Conservation (phyloP, 2,797 vertebrate genomes). For the Pachyuromys duprasi region DNA sequence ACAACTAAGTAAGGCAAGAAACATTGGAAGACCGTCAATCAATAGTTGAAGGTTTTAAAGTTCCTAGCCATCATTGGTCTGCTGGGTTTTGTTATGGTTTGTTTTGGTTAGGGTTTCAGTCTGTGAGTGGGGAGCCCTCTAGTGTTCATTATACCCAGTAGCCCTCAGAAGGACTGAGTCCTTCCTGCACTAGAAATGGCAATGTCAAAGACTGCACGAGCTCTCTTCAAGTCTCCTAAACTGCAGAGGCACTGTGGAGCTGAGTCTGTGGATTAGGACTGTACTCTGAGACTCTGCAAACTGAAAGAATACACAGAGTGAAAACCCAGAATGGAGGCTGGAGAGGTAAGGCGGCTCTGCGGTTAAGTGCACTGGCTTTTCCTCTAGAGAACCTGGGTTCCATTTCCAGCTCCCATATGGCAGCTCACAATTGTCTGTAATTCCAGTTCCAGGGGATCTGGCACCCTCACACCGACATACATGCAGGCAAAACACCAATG, state of each 20-base stretch:
- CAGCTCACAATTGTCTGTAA: not conserved
- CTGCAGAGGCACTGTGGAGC: not conserved
- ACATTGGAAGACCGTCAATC: not conserved
- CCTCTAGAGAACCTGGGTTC: not conserved
- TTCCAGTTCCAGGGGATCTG: not conserved
- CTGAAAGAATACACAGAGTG: conserved; percentile 16
- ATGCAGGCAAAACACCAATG: not conserved
- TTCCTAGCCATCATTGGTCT: not conserved
- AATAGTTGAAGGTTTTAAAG: not conserved
- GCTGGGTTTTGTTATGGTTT: not conserved
- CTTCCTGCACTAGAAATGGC: not conserved
- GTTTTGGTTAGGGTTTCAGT: not conserved
- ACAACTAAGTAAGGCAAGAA: conserved; percentile 39
- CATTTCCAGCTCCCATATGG: not conserved
- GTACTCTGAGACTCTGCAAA: conserved; percentile 22
- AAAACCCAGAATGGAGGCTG: not conserved
- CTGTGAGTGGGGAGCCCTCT: conserved; percentile 65
- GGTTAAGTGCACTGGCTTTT: not conserved
- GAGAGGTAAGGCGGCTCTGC: not conserved
- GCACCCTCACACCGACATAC: not conserved
- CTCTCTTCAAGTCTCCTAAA: not conserved
- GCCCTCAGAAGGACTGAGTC: not conserved
- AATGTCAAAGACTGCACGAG: not conserved
- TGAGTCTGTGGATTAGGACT: not conserved
- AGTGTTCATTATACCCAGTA: conserved; percentile 42